Percentiles rank a stretch among this genome's conserved stretches.
These are phyloP conservation scores for Carcina quercana DNA, from an alignment of 2,888 invertebrate species.

Conservation along the genomic window DNA sequence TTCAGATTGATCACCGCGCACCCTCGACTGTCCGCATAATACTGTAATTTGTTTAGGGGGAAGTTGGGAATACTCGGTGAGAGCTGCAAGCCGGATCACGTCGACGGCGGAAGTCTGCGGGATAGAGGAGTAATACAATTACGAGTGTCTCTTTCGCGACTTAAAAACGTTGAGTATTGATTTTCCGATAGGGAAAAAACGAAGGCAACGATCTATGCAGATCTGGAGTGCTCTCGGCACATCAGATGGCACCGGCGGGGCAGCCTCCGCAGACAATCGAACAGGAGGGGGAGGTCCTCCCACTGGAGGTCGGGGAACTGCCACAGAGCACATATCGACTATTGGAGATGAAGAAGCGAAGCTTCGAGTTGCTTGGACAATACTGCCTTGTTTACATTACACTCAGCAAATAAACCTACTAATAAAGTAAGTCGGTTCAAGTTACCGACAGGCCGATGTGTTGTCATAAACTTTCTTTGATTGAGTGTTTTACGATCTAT, in stretches of 20 bases:
- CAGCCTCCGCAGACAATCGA: conserved; percentile 75
- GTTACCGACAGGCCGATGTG: too few relatives aligned
- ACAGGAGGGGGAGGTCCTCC: conserved; percentile 59
- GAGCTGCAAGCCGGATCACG: too few relatives aligned
- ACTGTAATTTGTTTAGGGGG: too few relatives aligned
- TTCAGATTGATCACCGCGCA: not conserved
- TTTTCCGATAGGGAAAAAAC: conserved; percentile 74
- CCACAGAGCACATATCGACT: conserved; percentile 41
- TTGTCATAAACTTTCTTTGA: too few relatives aligned
- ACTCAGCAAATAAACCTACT: too few relatives aligned
- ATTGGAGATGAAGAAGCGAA: not conserved
- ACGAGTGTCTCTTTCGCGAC: conserved; percentile 55
- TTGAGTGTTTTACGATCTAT: too few relatives aligned
- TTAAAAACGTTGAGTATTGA: conserved; percentile 70
- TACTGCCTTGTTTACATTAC: too few relatives aligned
- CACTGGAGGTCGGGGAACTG: conserved; percentile 61
- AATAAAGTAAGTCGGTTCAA: too few relatives aligned
- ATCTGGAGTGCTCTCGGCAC: conserved; percentile 75
- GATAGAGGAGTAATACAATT: conserved; percentile 59
- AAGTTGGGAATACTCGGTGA: too few relatives aligned
- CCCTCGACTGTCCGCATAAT: too few relatives aligned
- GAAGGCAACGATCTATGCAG: conserved; percentile 75
- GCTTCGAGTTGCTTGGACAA: too few relatives aligned
- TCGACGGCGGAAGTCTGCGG: too few relatives aligned
- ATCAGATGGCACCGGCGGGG: conserved; percentile 74